A percentile compares a stretch with the other conserved stretches of the same genome.
phyloP scores from a whole-genome alignment of 2,797 vertebrate species.

The Eleutherodactylus coqui region DNA sequence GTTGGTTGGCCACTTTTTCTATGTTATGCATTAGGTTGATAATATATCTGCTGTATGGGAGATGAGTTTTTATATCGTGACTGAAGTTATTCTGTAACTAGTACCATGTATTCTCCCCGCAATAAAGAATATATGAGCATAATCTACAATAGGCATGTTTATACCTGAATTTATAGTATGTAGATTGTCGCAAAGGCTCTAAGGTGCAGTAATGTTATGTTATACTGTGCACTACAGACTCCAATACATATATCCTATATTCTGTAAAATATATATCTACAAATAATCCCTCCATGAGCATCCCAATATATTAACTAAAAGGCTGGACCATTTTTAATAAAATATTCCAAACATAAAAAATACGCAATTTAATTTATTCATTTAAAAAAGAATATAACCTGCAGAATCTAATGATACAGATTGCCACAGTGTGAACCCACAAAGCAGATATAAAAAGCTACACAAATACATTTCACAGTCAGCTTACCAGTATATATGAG shows the following conservation, averaged over 20 bases:
- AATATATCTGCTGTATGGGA: neutral
- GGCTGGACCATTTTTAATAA: neutral
- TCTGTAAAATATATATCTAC: neutral
- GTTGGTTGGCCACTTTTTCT: neutral
- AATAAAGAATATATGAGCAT: conserved; percentile 12
- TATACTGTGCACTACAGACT: neutral
- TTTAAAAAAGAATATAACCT: neutral
- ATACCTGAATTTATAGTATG: conserved; percentile 9
- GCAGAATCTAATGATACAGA: conserved; percentile 1
- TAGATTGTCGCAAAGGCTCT: neutral
- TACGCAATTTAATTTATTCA: neutral
- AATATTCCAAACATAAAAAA: neutral
- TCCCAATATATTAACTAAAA: neutral
- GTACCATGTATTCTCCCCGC: neutral
- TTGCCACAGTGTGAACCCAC: neutral
- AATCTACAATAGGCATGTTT: neutral
- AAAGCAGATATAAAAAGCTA: conserved; percentile 20
- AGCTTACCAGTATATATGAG: conserved; percentile 32
- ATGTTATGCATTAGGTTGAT: neutral
- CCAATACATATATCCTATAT: neutral
- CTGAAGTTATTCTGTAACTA: neutral
- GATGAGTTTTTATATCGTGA: neutral
- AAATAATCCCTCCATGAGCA: neutral
- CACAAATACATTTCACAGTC: conserved; percentile 28
- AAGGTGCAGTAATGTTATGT: neutral